phyloP scores from a whole-genome alignment of 2,888 invertebrate species.

The Scaptomyza parva region DNA sequence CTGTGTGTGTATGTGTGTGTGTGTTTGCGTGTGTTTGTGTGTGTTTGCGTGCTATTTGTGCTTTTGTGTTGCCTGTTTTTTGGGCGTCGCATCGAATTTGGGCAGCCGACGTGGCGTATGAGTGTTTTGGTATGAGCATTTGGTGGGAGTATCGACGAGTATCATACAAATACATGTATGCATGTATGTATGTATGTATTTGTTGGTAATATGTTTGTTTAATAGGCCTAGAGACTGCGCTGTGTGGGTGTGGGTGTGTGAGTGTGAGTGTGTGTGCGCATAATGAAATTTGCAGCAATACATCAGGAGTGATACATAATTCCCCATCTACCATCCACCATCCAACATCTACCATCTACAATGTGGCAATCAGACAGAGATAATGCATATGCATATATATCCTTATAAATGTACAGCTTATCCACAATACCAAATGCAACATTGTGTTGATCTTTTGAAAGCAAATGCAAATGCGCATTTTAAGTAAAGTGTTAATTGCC shows the following conservation, averaged over 20 bases:
- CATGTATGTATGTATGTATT: slow-evolving; percentile 18
- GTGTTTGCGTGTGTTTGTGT: background rate
- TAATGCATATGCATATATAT: background rate
- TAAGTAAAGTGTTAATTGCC: background rate
- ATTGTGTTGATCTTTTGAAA: background rate
- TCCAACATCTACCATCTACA: no score
- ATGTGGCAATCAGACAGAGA: background rate
- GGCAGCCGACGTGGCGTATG: slow-evolving; percentile 54
- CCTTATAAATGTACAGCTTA: slow-evolving; percentile 8
- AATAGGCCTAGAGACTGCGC: slow-evolving; percentile 67
- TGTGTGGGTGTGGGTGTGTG: slow-evolving; percentile 5
- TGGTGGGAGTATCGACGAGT: slow-evolving; percentile 4
- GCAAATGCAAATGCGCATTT: background rate
- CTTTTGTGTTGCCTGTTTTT: slow-evolving; percentile 63
- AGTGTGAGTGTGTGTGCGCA: slow-evolving; percentile 36
- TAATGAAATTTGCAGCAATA: slow-evolving; percentile 50
- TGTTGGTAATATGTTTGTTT: slow-evolving; percentile 75
- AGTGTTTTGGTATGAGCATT: slow-evolving; percentile 12
- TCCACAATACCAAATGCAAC: slow-evolving; percentile 1
- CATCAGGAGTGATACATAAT: slow-evolving; percentile 45
- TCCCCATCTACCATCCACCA: slow-evolving; percentile 31
- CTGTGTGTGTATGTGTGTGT: slow-evolving; percentile 17
- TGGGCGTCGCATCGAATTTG: slow-evolving; percentile 62
- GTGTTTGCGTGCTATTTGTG: slow-evolving; percentile 2
- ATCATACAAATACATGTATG: slow-evolving; percentile 4